Base-by-base conservation (phyloP, 2,113 vertebrate genomes). In the Rhynchopsitta pachyrhyncha region DNA sequence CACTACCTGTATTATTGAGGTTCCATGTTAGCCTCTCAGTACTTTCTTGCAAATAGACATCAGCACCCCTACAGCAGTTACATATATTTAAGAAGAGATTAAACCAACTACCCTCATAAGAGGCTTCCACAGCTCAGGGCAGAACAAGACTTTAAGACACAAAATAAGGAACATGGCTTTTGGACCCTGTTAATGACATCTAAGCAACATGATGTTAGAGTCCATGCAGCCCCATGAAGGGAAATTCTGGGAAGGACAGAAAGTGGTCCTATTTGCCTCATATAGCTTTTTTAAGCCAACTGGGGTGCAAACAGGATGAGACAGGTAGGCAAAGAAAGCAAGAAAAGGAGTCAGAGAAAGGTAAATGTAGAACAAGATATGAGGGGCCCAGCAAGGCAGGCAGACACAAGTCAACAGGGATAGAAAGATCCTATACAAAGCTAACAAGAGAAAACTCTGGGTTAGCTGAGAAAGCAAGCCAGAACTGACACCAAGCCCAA, bases 141-240 rank as follows among this genome's bases (percentile, higher is more conserved):
- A 63, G 10, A 63, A 8, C 17, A 86, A 81, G 13, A 41, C 17
- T 62, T 28, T 22, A 17, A n/a, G 14, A 86, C 24, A 46, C 15
- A 92, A 79, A 93, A 83, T 18, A 52, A 80, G 89, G 42, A 82
- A 41, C 11, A 13, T 0, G 7, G 9, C 17, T 78, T 84, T 60
- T 0, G 4, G 37, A 18, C 8, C 15, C 27, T 50, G 29, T 33
- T 42, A 79, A 4, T 29, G 16, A 27, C 33, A 68, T 10, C 23
- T 23, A 39, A 71, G 31, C 22, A 57, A 53, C 0, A 0, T 4
- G 17, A 60, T 1, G 0, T 47, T 50, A 88, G 12, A 77, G 46
- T 5, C 46, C 37, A 20, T 2, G 35, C 4, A 20, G 41, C 13
- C 27, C 46, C 46, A 22, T 35, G 20, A n/a, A n/a, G n/a, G n/a